Conservation (phyloP, 2,113 vertebrate genomes). For the Carlito syrichta region DNA sequence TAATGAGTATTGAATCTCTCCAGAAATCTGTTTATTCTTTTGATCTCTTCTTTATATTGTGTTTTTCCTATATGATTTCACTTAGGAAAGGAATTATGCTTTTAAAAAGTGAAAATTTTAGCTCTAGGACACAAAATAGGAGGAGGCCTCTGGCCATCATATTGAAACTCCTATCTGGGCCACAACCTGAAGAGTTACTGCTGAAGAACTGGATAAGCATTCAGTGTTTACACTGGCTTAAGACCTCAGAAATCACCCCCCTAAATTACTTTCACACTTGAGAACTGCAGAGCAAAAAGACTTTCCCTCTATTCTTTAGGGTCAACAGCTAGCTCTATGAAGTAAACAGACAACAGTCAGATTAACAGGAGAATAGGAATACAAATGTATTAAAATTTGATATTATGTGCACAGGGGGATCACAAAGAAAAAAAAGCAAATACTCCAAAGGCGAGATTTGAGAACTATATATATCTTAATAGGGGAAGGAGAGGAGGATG, state of each 20-base stretch:
- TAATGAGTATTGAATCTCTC: not conserved
- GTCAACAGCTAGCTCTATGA: not conserved
- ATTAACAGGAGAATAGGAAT: not conserved
- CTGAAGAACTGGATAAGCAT: not conserved
- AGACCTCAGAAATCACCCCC: not conserved
- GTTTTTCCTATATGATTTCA: not conserved
- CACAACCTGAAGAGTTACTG: not conserved
- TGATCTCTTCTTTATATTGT: not conserved
- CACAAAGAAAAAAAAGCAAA: not conserved
- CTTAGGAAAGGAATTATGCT: not conserved
- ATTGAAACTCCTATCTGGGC: not conserved
- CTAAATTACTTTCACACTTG: not conserved
- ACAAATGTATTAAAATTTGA: not conserved
- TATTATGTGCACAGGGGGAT: not conserved
- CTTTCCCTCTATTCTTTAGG: not conserved
- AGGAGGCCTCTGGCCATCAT: not conserved
- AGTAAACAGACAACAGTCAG: not conserved
- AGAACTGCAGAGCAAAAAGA: not conserved
- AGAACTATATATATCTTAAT: not conserved
- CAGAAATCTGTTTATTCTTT: not conserved
- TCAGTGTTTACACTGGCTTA: not conserved
- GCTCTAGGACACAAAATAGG: not conserved
- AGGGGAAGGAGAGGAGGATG: not conserved
- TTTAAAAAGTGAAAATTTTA: not conserved
- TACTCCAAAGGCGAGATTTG: not conserved